Conservation (phyloP, 1,140 invertebrate species). For the Musca vetustissima region DNA sequence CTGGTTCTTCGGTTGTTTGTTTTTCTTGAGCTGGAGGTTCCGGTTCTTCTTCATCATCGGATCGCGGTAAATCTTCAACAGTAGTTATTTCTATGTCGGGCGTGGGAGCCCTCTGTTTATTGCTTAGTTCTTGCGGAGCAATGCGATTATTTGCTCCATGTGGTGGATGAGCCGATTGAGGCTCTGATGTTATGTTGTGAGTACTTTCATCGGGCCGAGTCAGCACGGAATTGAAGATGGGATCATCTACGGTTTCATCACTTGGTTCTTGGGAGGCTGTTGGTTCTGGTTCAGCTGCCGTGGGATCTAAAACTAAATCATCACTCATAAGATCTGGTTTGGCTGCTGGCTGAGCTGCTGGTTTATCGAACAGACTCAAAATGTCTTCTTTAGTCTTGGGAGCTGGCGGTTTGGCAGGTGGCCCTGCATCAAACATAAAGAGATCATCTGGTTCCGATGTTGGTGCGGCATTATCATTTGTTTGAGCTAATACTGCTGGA, state of each 20-base stretch:
- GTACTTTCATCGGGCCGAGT: slow-evolving; percentile 50
- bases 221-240: slow-evolving; percentile 46
- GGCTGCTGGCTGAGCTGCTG: slow-evolving; percentile 38
- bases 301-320: slow-evolving; percentile 52
- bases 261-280: slow-evolving; percentile 8
- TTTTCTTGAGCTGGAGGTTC: slow-evolving; percentile 1
- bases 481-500: slow-evolving; percentile 39
- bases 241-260: slow-evolving; percentile 30
- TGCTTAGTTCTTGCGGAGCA: slow-evolving; percentile 34
- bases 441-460: slow-evolving; percentile 46
- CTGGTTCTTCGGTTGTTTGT: slow-evolving; percentile 21
- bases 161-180: slow-evolving; percentile 39
- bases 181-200: slow-evolving; percentile 49
- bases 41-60: slow-evolving; percentile 49
- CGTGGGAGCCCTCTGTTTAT: slow-evolving; percentile 45
- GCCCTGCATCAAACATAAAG: slow-evolving; percentile 57
- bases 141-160: slow-evolving; percentile 32
- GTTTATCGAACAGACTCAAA: slow-evolving; percentile 65
- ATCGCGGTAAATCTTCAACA: slow-evolving; percentile 50
- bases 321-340: slow-evolving; percentile 60
- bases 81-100: slow-evolving; percentile 54
- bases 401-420: slow-evolving; percentile 54
- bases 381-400: slow-evolving; percentile 65
- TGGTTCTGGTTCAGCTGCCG: not conserved
- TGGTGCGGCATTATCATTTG: slow-evolving; percentile 26